These are phyloP conservation scores for Pelodytes ibericus DNA, from an alignment of 2,797 vertebrate species.

Conservation along the genomic window DNA sequence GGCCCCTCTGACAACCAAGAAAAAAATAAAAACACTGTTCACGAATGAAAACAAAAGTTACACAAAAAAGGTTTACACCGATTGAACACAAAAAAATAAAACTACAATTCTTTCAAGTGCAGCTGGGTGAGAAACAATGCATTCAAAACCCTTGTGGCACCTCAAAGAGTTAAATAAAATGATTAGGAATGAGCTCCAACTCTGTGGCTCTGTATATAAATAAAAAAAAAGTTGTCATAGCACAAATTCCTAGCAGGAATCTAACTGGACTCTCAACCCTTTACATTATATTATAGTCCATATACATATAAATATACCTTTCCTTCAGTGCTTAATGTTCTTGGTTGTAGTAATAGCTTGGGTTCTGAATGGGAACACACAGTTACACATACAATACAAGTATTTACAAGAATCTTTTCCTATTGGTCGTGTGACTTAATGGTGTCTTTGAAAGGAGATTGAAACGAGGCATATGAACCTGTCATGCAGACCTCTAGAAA, in stretches of 20 bases:
- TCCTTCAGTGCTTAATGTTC: constrained; percentile 62
- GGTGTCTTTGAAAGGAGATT: not conserved
- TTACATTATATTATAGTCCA: constrained; percentile 63
- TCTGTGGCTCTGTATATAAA: constrained; percentile 38
- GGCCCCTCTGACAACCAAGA: not conserved
- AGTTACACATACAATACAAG: constrained; percentile 71
- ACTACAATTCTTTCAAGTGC: constrained; percentile 2
- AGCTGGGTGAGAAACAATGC: not conserved
- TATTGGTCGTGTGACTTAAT: constrained; percentile 7
- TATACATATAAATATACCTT: constrained; percentile 64
- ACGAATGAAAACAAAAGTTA: constrained; percentile 17
- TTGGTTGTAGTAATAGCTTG: constrained; percentile 58
- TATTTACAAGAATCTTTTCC: constrained; percentile 62
- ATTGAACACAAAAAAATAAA: not conserved
- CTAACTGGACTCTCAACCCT: constrained; percentile 47
- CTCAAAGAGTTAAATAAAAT: constrained; percentile 36
- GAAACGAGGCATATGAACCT: not conserved
- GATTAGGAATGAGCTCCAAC: constrained; percentile 21
- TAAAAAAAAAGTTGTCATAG: constrained; percentile 54
- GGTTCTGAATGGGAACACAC: constrained; percentile 54
- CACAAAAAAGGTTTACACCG: constrained; percentile 17
- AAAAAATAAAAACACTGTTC: constrained; percentile 26
- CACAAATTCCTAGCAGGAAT: constrained; percentile 57
- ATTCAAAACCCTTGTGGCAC: not conserved
- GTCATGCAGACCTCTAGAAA: not conserved